A percentile compares a stretch with the other conserved stretches of the same genome.
These are phyloP conservation scores for Amazona guildingii DNA, from an alignment of 2,113 vertebrate species.

Conservation along the genomic window DNA sequence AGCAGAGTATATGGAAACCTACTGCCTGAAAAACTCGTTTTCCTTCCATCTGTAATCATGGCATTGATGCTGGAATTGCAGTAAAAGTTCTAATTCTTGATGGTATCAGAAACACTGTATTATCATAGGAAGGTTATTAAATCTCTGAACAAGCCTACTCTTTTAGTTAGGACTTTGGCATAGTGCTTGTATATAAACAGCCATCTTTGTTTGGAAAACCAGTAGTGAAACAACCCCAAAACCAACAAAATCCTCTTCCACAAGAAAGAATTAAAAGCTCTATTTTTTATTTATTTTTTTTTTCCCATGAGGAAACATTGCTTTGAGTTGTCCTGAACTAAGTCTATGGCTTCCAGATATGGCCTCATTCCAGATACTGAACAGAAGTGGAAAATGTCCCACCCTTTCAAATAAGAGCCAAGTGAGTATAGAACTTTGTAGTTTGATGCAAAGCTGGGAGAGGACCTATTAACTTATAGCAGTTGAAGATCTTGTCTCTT, in stretches of 20 bases:
- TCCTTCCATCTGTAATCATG: not conserved
- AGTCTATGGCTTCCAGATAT: not conserved
- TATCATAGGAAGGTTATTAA: not conserved
- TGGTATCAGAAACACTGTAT: not conserved
- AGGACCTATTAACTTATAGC: not conserved
- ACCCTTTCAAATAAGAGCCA: not conserved
- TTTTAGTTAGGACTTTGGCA: not conserved
- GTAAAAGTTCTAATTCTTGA: not conserved
- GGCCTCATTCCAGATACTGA: not conserved
- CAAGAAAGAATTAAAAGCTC: not conserved
- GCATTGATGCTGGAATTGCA: not conserved
- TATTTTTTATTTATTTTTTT: not conserved
- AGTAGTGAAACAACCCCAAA: not conserved
- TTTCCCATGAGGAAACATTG: not conserved
- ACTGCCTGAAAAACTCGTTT: not conserved
- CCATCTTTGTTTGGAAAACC: not conserved
- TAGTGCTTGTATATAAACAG: not conserved
- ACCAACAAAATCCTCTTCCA: not conserved
- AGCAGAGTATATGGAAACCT: not conserved
- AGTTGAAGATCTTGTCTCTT: not conserved
- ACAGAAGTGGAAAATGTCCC: not conserved
- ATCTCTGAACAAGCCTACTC: not conserved
- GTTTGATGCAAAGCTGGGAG: not conserved
- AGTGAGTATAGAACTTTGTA: not conserved
- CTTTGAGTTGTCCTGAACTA: not conserved